phyloP scores from a whole-genome alignment of 2,113 vertebrate species.

The Terrapene triunguis region DNA sequence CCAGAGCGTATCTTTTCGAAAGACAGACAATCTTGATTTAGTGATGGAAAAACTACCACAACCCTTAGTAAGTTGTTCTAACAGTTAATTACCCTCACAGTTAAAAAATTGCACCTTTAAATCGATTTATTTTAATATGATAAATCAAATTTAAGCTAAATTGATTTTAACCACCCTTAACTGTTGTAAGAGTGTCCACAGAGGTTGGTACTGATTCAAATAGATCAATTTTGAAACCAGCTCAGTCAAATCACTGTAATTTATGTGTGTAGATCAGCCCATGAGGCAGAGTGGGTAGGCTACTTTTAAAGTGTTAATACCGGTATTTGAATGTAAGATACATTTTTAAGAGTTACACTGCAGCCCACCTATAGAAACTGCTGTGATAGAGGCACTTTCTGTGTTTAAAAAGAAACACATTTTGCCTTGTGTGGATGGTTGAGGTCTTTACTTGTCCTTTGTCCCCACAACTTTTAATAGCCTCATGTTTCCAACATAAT shows the following conservation, averaged over 20 bases:
- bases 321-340: not conserved
- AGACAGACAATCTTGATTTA: not conserved
- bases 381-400: not conserved
- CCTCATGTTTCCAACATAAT: not conserved
- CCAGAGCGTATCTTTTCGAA: not conserved
- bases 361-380: not conserved
- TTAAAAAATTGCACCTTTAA: not conserved
- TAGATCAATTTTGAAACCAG: not conserved
- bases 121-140: not conserved
- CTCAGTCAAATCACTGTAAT: rapidly evolving
- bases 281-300: not conserved
- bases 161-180: not conserved
- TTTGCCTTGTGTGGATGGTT: not conserved
- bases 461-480: not conserved
- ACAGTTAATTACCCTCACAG: not conserved
- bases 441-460: not conserved
- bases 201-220: not conserved
- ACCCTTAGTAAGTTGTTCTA: not conserved
- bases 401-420: not conserved
- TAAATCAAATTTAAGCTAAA: not conserved
- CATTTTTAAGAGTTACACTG: constrained; percentile 3
- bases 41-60: not conserved
- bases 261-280: not conserved
- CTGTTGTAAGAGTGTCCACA: not conserved
- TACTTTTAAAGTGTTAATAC: not conserved